Percentiles rank a stretch among this genome's conserved stretches.
phyloP scores from a whole-genome alignment of 2,797 vertebrate species.

The Tenualosa ilisha region DNA sequence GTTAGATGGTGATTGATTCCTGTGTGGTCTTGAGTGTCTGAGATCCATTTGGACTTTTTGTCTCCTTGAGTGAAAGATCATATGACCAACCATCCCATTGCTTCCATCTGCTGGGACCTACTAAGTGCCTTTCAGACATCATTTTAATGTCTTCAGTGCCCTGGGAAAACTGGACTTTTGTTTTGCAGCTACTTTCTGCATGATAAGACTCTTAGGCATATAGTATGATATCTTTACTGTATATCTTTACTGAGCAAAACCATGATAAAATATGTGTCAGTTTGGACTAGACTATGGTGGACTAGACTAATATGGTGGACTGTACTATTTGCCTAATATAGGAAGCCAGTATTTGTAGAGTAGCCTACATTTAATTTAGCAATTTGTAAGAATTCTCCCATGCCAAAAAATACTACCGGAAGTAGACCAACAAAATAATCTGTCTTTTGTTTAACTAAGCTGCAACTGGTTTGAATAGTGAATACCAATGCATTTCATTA shows the following conservation, averaged over 20 bases:
- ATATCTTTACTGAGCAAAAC: not conserved
- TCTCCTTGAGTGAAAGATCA: conserved; percentile 5
- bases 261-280: not conserved
- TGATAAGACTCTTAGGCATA: conserved; percentile 44
- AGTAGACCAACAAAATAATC: conserved; percentile 5
- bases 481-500: conserved; percentile 47
- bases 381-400: not conserved
- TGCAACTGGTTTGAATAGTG: conserved; percentile 29
- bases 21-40: not conserved
- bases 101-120: conserved; percentile 31
- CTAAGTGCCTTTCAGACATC: conserved; percentile 1
- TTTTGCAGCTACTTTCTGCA: conserved; percentile 82
- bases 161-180: conserved; percentile 47
- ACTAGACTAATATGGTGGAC: too few species aligned
- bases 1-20: not conserved
- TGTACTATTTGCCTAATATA: not conserved
- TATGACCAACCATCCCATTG: conserved; percentile 30
- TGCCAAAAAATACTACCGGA: not conserved
- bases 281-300: not conserved
- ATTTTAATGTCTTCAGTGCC: not conserved
- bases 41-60: conserved; percentile 4
- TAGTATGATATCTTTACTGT: too few species aligned
- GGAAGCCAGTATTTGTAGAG: not conserved
- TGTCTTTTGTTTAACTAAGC: not conserved
- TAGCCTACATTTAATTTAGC: not conserved